Base-by-base conservation (phyloP, 2,888 invertebrate species). In the Drosophila dives region DNA sequence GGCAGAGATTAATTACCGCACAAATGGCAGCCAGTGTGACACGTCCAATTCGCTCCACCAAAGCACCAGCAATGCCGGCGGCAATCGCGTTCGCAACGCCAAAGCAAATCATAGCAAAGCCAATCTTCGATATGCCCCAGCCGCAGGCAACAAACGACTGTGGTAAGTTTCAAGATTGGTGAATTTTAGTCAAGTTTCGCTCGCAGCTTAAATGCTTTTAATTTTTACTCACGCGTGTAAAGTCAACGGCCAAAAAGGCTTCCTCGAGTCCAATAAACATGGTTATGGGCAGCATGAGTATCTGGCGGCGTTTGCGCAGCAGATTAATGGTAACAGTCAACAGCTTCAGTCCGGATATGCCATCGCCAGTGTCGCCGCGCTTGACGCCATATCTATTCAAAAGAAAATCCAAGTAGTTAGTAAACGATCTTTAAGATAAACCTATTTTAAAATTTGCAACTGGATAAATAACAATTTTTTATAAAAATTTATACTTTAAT, bases 191-290 rank as follows among this genome's bases (percentile, higher is more conserved):
- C 26, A 59, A 69, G 64, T 60, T 33, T 2, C 59, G 61, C 11
- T 34, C 42, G 0, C 3, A 6, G 32, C 60, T 55, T n/a, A 15
- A 17, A 15, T 32, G 38, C 15, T 75, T 93, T 1, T 8, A 50
- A 50, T 32, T 29, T 33, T 33, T 3, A 59, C 94, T 94, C 93
- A 96, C 97, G 79, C 96, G 95, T 8, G 96, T 97, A 79, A 95
- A 97, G 91, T 97, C 97, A 38, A 98, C 98, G 0, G 97, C 96
- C 90, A 98, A 95, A 91, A 98, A 98, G 0, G 98, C 98, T 93
- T 98, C 98, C 90, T 98, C 98, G 33, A 98, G 95, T 0, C 99
- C 98, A 78, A 98, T 98, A 93, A 98, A 99, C 84, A 98, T 96
- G 0, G 98, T 98, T 49, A 99, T 96, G 0, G 98, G 98, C 64